Conservation (phyloP, 1,140 invertebrate genomes). For the Drosophila littoralis region DNA sequence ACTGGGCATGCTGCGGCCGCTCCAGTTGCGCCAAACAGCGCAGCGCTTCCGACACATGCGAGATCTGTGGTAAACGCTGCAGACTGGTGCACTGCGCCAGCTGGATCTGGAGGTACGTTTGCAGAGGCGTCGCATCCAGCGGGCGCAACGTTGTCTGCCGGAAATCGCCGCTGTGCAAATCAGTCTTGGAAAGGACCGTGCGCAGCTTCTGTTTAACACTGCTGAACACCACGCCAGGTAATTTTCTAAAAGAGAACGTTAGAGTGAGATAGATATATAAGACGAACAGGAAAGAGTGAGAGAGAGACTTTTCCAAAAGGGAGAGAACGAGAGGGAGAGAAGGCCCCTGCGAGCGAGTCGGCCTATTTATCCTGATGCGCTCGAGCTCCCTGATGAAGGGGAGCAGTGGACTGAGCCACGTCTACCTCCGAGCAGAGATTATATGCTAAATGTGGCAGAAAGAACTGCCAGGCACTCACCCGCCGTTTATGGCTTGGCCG, state of each 20-base stretch:
- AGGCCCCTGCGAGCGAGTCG: too few relatives aligned
- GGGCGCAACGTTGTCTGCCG: slow-evolving; percentile 69
- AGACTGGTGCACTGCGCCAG: slow-evolving; percentile 95
- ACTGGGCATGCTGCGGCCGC: slow-evolving; percentile 89
- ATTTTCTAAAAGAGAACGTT: slow-evolving; percentile 17
- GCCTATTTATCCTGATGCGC: too few relatives aligned
- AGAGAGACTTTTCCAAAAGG: neutral
- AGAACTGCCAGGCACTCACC: slow-evolving; percentile 32
- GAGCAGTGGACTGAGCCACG: too few relatives aligned
- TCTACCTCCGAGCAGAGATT: too few relatives aligned
- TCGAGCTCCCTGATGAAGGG: too few relatives aligned
- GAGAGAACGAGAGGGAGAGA: neutral
- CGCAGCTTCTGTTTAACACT: slow-evolving; percentile 97
- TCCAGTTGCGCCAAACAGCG: slow-evolving; percentile 92
- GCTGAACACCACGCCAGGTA: slow-evolving; percentile 86
- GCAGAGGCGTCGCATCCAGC: slow-evolving; percentile 72
- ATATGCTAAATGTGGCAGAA: neutral
- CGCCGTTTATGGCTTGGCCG: slow-evolving; percentile 56
- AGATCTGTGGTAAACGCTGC: slow-evolving; percentile 91
- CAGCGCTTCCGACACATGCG: slow-evolving; percentile 92
- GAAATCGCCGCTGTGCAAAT: slow-evolving; percentile 86
- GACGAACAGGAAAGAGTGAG: neutral
- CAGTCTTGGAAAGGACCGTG: slow-evolving; percentile 94
- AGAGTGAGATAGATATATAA: neutral
- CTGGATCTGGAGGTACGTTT: slow-evolving; percentile 90